Base-by-base conservation (phyloP, 1,140 invertebrate species). In the Solenopsis invicta region DNA sequence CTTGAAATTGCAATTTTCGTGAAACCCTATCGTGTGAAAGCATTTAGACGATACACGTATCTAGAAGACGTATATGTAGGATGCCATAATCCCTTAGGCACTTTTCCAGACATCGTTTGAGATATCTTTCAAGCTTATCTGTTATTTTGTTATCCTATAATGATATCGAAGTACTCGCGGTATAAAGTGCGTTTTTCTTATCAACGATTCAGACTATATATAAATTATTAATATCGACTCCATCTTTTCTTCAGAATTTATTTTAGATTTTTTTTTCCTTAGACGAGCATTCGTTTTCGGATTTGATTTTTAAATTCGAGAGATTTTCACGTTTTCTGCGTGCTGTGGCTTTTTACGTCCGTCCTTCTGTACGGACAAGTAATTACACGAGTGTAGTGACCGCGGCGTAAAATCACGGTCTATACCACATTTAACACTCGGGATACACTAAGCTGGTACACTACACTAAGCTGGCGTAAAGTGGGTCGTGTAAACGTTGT, bases 401-500 rank as follows among this genome's bases (percentile, higher is more conserved):
- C 54, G 29, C 37, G 37, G 48, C 80, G 80, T 62, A 84, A 84
- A 84, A 84, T 84, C 69, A 84, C 80, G 10, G 54, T 48, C 41
- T 61, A 74, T 84, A 50, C 21, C 13, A 62, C 80, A 84, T 75
- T 82, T 75, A 75, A 84, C 80, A 84, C 69, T 84, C 18, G 41
- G 61, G 54, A n/a, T 74, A 75, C 80, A 75, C 24, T 74, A 74
- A 82, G 80, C 52, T 34, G 37, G 67, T 59, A 48, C 52, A 45
- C 52, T 59, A 48, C 52, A 45, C 52, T 84, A 84, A 84, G 80
- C 80, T 69, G 54, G 41, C 54, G 80, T 74, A 84, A 84, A 84
- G 69, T 84, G 80, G 80, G 80, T 84, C 69, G 69, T 84, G 80
- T 75, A 84, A 84, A 84, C 67, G 41, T 61, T 48, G 80, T 75